Conservation (phyloP, 2,888 invertebrate species). For the Xanthia icteritia region DNA sequence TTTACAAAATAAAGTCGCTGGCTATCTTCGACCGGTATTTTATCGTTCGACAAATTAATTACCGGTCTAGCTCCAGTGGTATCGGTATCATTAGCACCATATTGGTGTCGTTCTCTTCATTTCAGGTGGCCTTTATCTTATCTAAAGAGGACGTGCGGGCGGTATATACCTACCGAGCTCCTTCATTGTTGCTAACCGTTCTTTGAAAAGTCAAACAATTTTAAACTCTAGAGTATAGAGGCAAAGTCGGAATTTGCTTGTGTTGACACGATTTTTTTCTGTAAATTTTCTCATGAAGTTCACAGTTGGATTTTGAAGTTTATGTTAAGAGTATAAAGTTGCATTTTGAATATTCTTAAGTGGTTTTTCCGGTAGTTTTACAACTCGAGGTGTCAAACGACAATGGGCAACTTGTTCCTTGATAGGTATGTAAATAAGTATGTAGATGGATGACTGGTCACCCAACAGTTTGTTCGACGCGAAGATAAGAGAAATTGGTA, state of each 20-base stretch:
- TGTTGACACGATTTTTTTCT: constrained; percentile 67
- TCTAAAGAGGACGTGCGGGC: constrained; percentile 90
- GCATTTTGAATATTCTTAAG: constrained; percentile 63
- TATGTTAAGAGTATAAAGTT: constrained; percentile 60
- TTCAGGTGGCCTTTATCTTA: constrained; percentile 89
- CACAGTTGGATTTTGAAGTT: constrained; percentile 56
- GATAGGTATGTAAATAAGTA: constrained; percentile 89
- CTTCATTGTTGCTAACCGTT: constrained; percentile 82
- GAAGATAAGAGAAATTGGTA: constrained; percentile 74
- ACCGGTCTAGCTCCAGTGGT: constrained; percentile 79
- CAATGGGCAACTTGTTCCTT: constrained; percentile 87
- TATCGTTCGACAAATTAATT: constrained; percentile 84
- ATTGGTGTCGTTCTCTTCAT: constrained; percentile 86
- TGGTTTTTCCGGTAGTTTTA: constrained; percentile 86
- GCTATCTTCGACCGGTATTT: constrained; percentile 80
- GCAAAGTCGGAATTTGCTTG: constrained; percentile 62
- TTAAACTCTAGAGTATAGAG: constrained; percentile 39
- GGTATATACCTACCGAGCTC: constrained; percentile 84
- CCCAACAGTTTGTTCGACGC: constrained; percentile 79
- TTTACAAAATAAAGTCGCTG: constrained; percentile 55
- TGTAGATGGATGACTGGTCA: constrained; percentile 87
- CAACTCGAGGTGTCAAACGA: constrained; percentile 80
- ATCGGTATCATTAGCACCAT: constrained; percentile 85
- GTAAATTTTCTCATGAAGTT: constrained; percentile 73
- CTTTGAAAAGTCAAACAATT: constrained; percentile 46